These are phyloP conservation scores for Phocoena sinus DNA, from an alignment of 2,113 vertebrate genomes.

Conservation along the genomic window DNA sequence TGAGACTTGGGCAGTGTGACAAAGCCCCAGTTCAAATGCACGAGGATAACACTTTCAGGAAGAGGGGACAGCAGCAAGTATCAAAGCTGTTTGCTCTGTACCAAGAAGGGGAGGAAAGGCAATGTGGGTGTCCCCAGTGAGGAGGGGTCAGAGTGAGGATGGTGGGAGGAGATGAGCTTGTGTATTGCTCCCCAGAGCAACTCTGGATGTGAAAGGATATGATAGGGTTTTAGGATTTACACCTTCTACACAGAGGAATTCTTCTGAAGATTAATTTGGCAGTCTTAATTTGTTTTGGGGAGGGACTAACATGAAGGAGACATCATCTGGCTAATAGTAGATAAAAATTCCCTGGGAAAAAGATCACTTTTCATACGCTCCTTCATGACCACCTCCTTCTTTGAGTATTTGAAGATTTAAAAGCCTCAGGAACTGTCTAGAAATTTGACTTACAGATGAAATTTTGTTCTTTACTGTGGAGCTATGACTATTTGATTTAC, in stretches of 20 bases:
- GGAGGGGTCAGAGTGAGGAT: rapidly evolving
- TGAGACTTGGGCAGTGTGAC: background rate
- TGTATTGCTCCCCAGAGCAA: background rate
- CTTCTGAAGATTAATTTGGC: background rate
- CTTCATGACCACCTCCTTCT: background rate
- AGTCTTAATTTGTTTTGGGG: background rate
- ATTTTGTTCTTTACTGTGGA: slow-evolving; percentile 27
- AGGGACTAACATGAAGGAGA: background rate
- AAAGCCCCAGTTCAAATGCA: background rate
- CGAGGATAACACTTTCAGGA: background rate
- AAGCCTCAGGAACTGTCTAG: slow-evolving; percentile 31
- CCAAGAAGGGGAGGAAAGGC: background rate
- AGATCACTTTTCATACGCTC: background rate
- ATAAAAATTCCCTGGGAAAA: slow-evolving; percentile 25
- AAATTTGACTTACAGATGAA: slow-evolving; percentile 54
- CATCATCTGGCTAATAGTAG: background rate
- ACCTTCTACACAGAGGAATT: background rate
- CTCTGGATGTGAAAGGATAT: background rate
- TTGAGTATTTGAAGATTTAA: background rate
- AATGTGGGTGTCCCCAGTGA: background rate
- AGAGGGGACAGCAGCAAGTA: background rate
- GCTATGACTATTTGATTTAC: slow-evolving; percentile 52
- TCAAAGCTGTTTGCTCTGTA: background rate
- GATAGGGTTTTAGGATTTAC: background rate
- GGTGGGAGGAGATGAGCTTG: background rate